Conservation (phyloP, 2,888 invertebrate species). For the Embidobia sp. region DNA sequence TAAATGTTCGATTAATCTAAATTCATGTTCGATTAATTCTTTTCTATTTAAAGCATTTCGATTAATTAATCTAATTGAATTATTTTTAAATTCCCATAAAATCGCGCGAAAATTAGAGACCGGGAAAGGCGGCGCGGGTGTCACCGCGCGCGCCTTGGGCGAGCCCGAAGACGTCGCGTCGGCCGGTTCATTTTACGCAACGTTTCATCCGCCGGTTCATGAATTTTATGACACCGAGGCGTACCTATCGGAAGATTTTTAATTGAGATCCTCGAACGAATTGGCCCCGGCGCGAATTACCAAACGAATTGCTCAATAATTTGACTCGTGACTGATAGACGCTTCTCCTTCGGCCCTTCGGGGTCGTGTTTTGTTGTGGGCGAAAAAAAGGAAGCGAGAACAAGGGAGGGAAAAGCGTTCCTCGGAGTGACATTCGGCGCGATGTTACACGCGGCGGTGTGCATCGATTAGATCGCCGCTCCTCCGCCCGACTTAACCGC, state of each 20-base stretch:
- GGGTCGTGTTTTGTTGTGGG: conserved; percentile 12
- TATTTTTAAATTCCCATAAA: conserved; percentile 82
- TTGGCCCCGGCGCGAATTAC: conserved; percentile 47
- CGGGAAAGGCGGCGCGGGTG: conserved; percentile 45
- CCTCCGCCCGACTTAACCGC: background rate
- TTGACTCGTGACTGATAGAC: conserved; percentile 57
- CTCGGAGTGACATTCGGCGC: background rate
- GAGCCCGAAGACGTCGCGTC: conserved; percentile 29
- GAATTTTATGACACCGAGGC: conserved; percentile 63
- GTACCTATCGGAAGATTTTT: conserved; percentile 67
- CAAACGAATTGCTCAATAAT: conserved; percentile 59
- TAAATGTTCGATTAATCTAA: no score
- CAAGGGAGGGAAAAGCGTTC: background rate
- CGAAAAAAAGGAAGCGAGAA: conserved; percentile 3
- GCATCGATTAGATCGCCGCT: background rate
- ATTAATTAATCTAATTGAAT: conserved; percentile 82
- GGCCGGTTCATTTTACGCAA: conserved; percentile 79
- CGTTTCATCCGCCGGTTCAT: conserved; percentile 73
- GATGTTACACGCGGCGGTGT: no score
- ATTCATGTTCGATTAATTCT: conserved; percentile 68
- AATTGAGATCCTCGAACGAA: conserved; percentile 65
- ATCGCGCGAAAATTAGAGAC: conserved; percentile 80
- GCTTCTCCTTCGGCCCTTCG: conserved; percentile 22
- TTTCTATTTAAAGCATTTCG: no score
- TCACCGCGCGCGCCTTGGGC: conserved; percentile 63